Evolutionary conservation across 2,113 vertebrate species (phyloP).

Genomic region (Delphinus delphis): DNA sequence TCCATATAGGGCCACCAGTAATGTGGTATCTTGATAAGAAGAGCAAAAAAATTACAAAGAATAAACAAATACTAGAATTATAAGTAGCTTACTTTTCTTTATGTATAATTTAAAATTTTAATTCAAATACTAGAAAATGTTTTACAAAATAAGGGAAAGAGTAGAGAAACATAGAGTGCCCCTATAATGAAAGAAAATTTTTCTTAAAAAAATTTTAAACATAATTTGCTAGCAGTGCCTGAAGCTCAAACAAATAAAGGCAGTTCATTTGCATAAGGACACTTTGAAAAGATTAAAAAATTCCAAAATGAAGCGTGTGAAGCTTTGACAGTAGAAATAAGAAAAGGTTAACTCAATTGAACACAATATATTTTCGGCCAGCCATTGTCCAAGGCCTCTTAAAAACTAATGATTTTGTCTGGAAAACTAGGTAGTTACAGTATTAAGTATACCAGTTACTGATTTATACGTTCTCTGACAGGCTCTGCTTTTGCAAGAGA

Average conservation of each 20-base stretch:
- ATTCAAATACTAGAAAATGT: neutral
- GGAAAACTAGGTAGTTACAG: neutral
- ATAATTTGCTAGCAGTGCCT: neutral
- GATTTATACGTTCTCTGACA: neutral
- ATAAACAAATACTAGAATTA: neutral
- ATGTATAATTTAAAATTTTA: neutral
- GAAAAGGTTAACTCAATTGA: neutral
- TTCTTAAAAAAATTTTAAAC: neutral
- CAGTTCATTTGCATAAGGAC: constrained; percentile 9
- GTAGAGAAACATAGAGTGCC: neutral
- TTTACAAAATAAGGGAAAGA: constrained; percentile 14
- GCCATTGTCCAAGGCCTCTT: neutral
- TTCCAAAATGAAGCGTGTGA: neutral
- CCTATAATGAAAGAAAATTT: neutral
- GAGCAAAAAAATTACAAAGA: neutral
- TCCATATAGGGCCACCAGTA: neutral
- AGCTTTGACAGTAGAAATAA: neutral
- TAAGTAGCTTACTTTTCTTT: neutral
- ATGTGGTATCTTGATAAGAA: neutral
- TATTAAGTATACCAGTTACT: neutral
- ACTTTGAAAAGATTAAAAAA: constrained; percentile 24
- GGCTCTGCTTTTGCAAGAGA: neutral
- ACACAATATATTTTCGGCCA: neutral
- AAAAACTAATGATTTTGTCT: neutral
- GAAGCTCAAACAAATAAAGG: neutral